phyloP scores from a whole-genome alignment of 64 coral and sea anemone species.

The Trachythela sp. region DNA sequence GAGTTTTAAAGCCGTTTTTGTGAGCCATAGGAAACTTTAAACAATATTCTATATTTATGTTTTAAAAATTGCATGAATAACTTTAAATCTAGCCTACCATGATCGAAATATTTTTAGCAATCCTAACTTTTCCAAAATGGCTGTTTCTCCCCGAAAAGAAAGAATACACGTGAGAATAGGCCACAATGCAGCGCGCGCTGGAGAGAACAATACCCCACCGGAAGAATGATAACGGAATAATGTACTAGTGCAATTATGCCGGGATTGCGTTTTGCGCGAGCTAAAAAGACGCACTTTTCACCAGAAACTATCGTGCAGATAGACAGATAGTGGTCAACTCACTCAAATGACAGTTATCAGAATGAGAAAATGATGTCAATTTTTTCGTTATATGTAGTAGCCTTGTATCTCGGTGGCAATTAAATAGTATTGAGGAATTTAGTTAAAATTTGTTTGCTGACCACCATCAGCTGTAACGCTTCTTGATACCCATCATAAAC shows the following conservation, averaged over 20 bases:
- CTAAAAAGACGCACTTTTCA: not conserved
- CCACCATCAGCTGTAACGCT: no score
- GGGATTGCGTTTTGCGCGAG: not conserved
- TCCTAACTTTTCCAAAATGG: not conserved
- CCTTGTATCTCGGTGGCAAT: no score
- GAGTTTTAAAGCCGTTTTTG: not conserved
- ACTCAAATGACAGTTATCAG: no score
- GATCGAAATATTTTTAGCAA: not conserved
- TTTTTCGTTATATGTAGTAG: no score
- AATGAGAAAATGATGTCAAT: no score
- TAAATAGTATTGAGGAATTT: no score
- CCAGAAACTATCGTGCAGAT: no score
- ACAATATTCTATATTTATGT: not conserved
- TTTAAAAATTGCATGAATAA: not conserved
- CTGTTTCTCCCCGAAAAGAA: not conserved
- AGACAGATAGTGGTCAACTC: no score
- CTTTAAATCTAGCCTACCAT: slow-evolving; percentile 5
- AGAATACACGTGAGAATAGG: slow-evolving; percentile 17
- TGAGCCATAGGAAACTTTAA: not conserved
- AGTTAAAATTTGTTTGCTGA: no score
- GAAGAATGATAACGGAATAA: not conserved
- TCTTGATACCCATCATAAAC: no score
- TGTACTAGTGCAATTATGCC: not conserved
- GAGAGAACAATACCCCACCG: not conserved
- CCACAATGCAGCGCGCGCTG: not conserved